Base-by-base conservation (phyloP, 2,113 vertebrate species). In the Osmerus eperlanus region DNA sequence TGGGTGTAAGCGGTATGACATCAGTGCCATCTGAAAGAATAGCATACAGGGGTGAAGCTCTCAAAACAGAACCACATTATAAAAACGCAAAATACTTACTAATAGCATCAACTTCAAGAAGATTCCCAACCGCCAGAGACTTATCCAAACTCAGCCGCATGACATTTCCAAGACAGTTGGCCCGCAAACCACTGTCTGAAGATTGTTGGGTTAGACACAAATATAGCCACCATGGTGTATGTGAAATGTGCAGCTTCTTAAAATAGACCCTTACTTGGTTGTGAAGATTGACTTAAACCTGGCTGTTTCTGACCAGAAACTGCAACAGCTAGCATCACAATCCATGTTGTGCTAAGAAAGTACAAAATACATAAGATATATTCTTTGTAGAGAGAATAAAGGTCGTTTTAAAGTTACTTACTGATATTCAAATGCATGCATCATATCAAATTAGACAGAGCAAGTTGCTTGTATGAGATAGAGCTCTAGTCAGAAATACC, bases 31-130 rank as follows among this genome's bases (percentile, higher is more conserved):
- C 92, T 92, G 73, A 14, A 70, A 32, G 58, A 5, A 2, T 36
- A 12, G 41, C 9, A 11, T 12, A 47, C 18, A 60, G 7, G 15
- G n/a, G 19, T 2, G 3, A 1, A 66, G 1, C 6, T 3, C 19
- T 14, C 5, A 16, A 14, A 21, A 1, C 14, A 72, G 4, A 11
- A 19, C 3, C 21, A 8, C 1, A 6, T 0, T 0, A 3, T 6
- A 55, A 18, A 28, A 47, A 62, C 1, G 3, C 3, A 2, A 2
- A n/a, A 15, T 4, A 88, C 91, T 86, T 76, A 93, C 92, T 90
- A 73, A 91, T 23, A 1, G 86, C 91, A 66, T 91, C 89, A 25
- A 93, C 85, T 72, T 90, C 84, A 1, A 92, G 83, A 18, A 83
- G 81, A 69, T 84, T 89, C 66, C 90, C 91, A 74, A 84, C 70